Conservation (phyloP, 1,140 invertebrate species). For the Achatina immaculata region DNA sequence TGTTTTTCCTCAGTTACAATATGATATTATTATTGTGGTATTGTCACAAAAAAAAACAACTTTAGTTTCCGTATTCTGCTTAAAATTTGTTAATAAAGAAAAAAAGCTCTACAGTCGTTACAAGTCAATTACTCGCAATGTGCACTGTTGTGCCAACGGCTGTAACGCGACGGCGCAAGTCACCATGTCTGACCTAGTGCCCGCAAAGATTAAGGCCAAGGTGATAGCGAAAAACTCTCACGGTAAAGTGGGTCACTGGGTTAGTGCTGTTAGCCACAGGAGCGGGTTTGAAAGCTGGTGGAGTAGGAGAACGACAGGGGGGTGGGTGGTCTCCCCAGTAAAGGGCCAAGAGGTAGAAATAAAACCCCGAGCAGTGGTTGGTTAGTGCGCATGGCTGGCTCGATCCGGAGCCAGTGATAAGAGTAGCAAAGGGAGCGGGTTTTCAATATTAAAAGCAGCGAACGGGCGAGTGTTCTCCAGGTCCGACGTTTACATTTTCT, state of each 20-base stretch:
- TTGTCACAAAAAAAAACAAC: too few species aligned
- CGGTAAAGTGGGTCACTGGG: constrained; percentile 27
- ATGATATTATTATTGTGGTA: too few species aligned
- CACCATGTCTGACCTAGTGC: constrained; percentile 7
- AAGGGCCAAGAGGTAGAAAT: not conserved
- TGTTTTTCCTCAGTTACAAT: too few species aligned
- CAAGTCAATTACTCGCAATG: too few species aligned
- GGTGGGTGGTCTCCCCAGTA: not conserved
- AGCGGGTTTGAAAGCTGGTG: not conserved
- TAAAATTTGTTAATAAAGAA: too few species aligned
- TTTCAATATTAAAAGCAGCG: too few species aligned
- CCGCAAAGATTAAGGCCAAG: constrained; percentile 5
- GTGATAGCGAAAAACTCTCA: constrained; percentile 18
- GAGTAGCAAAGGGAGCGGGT: not conserved
- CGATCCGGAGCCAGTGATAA: too few species aligned
- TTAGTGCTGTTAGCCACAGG: constrained; percentile 15
- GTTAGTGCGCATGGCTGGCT: not conserved
- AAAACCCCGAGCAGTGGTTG: not conserved
- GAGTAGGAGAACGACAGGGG: not conserved
- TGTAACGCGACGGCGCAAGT: constrained; percentile 1
- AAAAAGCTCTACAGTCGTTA: too few species aligned
- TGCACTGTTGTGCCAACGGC: too few species aligned
- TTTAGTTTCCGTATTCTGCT: too few species aligned
- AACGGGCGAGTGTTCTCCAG: too few species aligned
- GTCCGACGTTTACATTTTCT: too few species aligned